phyloP scores from a whole-genome alignment of 2,797 vertebrate species.

The Gymnothorax javanicus region DNA sequence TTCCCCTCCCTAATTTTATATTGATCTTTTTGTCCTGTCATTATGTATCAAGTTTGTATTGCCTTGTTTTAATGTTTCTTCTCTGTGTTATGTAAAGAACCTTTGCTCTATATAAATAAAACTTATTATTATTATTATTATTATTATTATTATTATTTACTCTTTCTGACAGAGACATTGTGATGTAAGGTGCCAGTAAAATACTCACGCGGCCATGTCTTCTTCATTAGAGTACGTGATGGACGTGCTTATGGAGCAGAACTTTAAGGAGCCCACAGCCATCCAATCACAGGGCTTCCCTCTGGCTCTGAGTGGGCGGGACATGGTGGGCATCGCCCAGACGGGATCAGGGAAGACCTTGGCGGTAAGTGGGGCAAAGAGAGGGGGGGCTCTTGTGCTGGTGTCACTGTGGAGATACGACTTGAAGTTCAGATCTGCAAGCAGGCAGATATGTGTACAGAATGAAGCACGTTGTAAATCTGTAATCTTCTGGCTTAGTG shows the following conservation, averaged over 20 bases:
- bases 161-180: neutral
- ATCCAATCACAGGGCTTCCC: slow-evolving; percentile 97
- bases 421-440: neutral
- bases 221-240: slow-evolving; percentile 86
- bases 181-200: neutral
- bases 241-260: slow-evolving; percentile 90
- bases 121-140: too few species aligned
- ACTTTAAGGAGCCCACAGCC: slow-evolving; percentile 94
- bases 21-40: too few species aligned
- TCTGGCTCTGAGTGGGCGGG: slow-evolving; percentile 87
- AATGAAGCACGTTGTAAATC: neutral
- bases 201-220: neutral
- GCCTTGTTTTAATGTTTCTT: too few species aligned
- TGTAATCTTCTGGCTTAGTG: neutral
- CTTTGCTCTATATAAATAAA: too few species aligned
- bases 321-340: slow-evolving; percentile 98
- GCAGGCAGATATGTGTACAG: neutral
- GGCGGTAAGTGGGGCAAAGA: slow-evolving; percentile 73
- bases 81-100: too few species aligned
- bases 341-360: slow-evolving; percentile 97
- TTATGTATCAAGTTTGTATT: too few species aligned
- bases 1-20: too few species aligned
- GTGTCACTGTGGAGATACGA: neutral
- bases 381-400: neutral
- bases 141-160: too few species aligned